Conservation (phyloP, 2,888 invertebrate genomes). For the Argyra leucocephala region DNA sequence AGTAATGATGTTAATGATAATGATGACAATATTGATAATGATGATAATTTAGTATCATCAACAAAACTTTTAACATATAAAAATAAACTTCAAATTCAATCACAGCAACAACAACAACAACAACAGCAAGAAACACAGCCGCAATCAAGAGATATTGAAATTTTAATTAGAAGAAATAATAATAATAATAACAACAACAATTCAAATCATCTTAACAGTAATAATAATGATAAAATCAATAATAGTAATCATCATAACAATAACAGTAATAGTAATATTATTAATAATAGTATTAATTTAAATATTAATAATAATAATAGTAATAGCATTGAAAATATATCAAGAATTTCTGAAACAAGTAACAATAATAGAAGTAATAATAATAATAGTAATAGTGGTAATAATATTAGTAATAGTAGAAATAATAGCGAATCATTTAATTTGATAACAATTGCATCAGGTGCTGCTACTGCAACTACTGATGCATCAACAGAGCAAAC, state of each 20-base stretch:
- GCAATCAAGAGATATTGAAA: slow-evolving; percentile 20
- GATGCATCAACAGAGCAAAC: neutral
- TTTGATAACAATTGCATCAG: neutral
- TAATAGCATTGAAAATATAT: slow-evolving; percentile 16
- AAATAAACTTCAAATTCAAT: neutral
- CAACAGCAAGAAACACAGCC: slow-evolving; percentile 20
- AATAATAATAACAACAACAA: slow-evolving; percentile 19
- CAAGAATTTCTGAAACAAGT: slow-evolving; percentile 13
- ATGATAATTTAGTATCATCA: neutral
- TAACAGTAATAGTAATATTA: slow-evolving; percentile 19
- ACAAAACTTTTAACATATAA: neutral
- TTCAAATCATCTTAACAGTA: slow-evolving; percentile 17
- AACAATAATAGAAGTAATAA: slow-evolving; percentile 21
- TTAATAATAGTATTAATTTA: slow-evolving; percentile 19
- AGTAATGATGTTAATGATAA: neutral
- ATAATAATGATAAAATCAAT: slow-evolving; percentile 19
- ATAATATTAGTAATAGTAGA: slow-evolving; percentile 18
- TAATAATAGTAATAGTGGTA: slow-evolving; percentile 22
- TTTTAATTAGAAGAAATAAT: slow-evolving; percentile 17
- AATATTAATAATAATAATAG: slow-evolving; percentile 19
- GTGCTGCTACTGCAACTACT: neutral
- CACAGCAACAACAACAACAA: slow-evolving; percentile 18
- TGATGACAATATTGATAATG: neutral
- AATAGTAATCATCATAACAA: slow-evolving; percentile 24
- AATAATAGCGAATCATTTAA: slow-evolving; percentile 1